Base-by-base conservation (phyloP, 2,888 invertebrate genomes). In the Ochropleura plecta region DNA sequence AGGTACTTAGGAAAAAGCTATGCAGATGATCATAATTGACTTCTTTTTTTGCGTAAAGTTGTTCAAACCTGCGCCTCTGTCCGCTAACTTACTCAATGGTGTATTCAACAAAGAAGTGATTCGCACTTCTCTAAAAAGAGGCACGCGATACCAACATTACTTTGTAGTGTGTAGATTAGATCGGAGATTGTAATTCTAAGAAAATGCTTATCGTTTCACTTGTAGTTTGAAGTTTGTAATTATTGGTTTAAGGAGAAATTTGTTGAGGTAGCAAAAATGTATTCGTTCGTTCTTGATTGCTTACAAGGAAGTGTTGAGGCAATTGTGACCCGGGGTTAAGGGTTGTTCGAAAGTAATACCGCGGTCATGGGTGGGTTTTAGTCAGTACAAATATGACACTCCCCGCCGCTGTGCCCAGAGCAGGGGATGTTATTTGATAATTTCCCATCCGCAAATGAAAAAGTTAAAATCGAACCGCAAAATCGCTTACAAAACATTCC, bases 141-240 rank as follows among this genome's bases (percentile, higher is more conserved):
- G 68, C 87, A 85, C 83, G 84, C 88, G 53, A 87, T 82, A 44
- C 40, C 57, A n/a, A 46, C 87, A 88, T 88, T 84, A 88, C 75
- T 83, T 76, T 79, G 66, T 82, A 62, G 70, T 69, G 63, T 70
- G 49, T 79, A 82, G 86, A 84, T 82, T 79, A 87, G 86, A 81
- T 78, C 53, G 69, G 65, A 77, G 76, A 69, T 79, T 62, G 62
- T 72, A 64, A 77, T 80, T 84, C 82, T 72, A 18, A 66, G 78
- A 79, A 86, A 42, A 55, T 76, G 16, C 73, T 82, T 79, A 81
- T 77, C 59, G 70, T 70, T 82, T 70, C 59, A 20, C n/a, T 40
- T 14, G 62, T 53, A 83, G 40, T 63, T 70, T n/a, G 20, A 53
- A 42, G 12, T 76, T 74, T 48, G 66, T 78, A 53, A 83, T 72